phyloP scores from a whole-genome alignment of 2,113 vertebrate species.

The Redunca redunca region DNA sequence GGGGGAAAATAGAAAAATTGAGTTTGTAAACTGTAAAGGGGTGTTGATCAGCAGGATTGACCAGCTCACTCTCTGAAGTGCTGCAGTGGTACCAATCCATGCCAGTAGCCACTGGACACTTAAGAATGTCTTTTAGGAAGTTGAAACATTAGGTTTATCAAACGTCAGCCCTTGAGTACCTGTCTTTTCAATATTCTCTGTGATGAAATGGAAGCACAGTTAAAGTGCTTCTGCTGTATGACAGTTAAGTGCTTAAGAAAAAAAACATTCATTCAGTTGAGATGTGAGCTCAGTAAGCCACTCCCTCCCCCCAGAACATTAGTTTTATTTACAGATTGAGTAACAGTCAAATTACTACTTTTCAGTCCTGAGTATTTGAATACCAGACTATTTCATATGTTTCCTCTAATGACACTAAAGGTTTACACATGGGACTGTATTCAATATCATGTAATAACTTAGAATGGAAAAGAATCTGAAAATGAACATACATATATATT shows the following conservation, averaged over 20 bases:
- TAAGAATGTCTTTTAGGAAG: not conserved
- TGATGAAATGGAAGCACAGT: not conserved
- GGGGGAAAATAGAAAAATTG: not conserved
- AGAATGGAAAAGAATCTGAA: not conserved
- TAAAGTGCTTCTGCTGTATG: not conserved
- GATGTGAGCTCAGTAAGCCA: not conserved
- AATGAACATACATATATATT: not conserved
- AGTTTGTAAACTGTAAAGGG: not conserved
- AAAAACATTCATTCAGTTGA: no score
- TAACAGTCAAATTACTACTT: not conserved
- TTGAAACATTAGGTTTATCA: not conserved
- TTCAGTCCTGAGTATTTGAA: not conserved
- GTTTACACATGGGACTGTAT: not conserved
- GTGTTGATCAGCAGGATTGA: no score
- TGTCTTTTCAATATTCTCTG: not conserved
- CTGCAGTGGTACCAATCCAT: no score
- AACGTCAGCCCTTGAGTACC: not conserved
- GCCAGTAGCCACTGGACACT: fast-evolving
- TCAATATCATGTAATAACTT: not conserved
- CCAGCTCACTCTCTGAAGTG: not conserved
- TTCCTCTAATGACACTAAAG: not conserved
- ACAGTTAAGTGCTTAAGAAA: not conserved
- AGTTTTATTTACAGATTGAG: not conserved
- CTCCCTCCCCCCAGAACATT: not conserved
- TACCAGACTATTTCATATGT: not conserved